Base-by-base conservation (phyloP, 2,888 invertebrate species). In the Apamea anceps region DNA sequence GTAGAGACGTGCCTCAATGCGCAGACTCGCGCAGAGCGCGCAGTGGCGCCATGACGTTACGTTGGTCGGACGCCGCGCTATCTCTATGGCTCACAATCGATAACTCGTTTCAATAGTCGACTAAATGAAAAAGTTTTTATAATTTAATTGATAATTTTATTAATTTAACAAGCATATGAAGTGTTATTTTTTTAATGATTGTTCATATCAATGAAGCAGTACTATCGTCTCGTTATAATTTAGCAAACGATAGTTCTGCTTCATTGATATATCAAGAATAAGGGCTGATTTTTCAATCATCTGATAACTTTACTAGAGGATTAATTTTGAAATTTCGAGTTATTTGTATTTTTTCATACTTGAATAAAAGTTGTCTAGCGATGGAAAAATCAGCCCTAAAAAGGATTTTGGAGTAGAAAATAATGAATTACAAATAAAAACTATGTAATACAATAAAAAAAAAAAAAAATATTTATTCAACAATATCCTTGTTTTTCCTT, bases 401-500 rank as follows among this genome's bases (percentile, higher is more conserved):
- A 54, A 51, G 10, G 1, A 42, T 21, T 70, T 37, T 15, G 15
- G 18, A 37, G 68, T 54, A 71, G 25, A 54, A n/a, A 54, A 42
- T 42, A 28, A n/a, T 37, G 21, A 72, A 12, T 77, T 25, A 28
- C 0, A 71, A 71, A 63, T 10, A 57, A 65, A 18, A 15, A 66
- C 15, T 5, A 7, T 15, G 15, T 21, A 51, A 42, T 42, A 60
- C 1, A 45, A 72, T 28, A 74, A 72, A 72, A 48, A 32, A 37
- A 51, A 15, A n/a, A 18, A 25, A 73, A 42, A 57, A 65, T 45
- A 54, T 77, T 84, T 85, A 89, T 85, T 88, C 68, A 81, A 74
- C 54, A 75, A 72, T 66, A 77, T 92, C 84, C 87, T 93, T 93
- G 88, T 92, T 92, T 94, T 95, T 94, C 90, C 91, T 93, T 85